Percentiles rank a stretch among this genome's conserved stretches.
Conservation (phyloP, 2,113 vertebrate genomes). For the Triplophysa siluroides region DNA sequence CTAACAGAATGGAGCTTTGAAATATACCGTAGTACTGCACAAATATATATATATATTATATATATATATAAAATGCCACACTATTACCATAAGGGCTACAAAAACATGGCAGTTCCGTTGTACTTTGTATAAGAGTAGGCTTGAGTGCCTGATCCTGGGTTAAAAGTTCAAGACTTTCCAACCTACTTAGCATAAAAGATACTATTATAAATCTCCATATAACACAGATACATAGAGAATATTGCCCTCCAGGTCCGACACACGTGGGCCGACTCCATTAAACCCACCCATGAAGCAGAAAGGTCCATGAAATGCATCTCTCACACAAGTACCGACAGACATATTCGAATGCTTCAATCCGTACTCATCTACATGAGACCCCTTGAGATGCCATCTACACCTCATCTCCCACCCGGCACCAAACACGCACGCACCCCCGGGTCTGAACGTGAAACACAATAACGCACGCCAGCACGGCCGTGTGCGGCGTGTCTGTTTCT, state of each 20-base stretch:
- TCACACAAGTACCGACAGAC: conserved; percentile 47
- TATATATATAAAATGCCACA: background rate
- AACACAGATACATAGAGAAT: background rate
- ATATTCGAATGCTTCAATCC: conserved; percentile 48
- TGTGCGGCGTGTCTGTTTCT: conserved; percentile 72
- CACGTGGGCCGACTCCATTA: conserved; percentile 43
- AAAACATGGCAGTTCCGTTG: background rate
- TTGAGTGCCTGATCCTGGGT: background rate
- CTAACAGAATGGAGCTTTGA: background rate
- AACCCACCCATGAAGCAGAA: conserved; percentile 39
- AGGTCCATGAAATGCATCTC: conserved; percentile 27
- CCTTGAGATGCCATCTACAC: conserved; percentile 55
- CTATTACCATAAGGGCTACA: background rate
- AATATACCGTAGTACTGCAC: background rate
- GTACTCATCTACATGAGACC: conserved; percentile 56
- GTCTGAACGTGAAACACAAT: conserved; percentile 59
- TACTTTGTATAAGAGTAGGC: background rate
- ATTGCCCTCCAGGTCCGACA: conserved; percentile 20
- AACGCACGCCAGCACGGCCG: conserved; percentile 64
- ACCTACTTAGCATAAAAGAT: background rate
- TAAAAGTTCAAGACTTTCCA: background rate
- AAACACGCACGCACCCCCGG: conserved; percentile 37
- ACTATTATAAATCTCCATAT: conserved; percentile 1
- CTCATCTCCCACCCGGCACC: conserved; percentile 45
- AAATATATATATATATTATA: background rate